Conservation (phyloP, 2,113 vertebrate species). For the Tylochromis polylepis region DNA sequence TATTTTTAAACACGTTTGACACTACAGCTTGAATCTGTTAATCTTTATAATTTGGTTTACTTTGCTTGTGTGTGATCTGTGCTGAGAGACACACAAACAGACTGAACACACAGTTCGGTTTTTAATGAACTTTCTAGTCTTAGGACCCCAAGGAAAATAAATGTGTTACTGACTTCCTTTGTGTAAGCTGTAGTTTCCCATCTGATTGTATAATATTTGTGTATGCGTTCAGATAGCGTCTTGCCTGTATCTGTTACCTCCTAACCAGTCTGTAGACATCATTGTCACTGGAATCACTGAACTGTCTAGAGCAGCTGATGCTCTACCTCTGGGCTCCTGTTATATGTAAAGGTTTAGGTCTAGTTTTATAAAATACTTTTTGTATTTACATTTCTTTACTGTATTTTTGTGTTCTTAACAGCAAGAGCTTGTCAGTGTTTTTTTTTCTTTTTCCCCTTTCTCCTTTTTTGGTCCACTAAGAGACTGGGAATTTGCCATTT, state of each 20-base stretch:
- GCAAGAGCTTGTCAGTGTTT: neutral
- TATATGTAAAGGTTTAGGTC: neutral
- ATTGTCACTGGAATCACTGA: neutral
- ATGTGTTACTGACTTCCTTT: neutral
- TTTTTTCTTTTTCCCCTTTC: too few relatives aligned
- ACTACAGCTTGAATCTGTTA: neutral
- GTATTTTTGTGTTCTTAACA: neutral
- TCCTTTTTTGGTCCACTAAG: neutral
- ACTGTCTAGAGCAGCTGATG: neutral
- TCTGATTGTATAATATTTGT: neutral
- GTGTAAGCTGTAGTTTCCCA: neutral
- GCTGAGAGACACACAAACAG: neutral
- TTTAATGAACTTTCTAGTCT: neutral
- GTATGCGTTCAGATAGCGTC: accelerated
- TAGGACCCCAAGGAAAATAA: neutral
- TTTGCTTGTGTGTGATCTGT: neutral
- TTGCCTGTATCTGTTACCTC: neutral
- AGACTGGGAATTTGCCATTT: neutral
- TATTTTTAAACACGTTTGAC: neutral
- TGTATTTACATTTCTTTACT: neutral
- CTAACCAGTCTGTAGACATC: neutral
- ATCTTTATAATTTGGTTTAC: neutral
- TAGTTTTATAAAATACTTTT: neutral
- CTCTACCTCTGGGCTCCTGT: neutral
- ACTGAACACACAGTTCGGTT: neutral